Conservation (phyloP, 2,888 invertebrate genomes). For the Tyria jacobaeae region DNA sequence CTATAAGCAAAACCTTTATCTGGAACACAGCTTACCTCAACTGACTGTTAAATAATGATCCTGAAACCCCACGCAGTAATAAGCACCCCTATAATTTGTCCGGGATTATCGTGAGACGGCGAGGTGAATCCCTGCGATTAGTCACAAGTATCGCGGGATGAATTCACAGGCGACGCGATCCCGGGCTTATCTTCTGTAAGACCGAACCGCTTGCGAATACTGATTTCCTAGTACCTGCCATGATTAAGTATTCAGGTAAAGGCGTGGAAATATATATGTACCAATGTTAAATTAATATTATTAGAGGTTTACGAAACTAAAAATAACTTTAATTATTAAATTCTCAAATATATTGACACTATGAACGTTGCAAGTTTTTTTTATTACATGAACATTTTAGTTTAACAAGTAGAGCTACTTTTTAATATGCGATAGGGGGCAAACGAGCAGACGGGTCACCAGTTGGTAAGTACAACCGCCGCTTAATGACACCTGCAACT, state of each 20-base stretch:
- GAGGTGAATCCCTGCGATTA: constrained; percentile 82
- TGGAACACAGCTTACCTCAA: constrained; percentile 58
- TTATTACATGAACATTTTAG: no score
- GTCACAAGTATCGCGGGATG: constrained; percentile 81
- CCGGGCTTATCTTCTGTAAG: constrained; percentile 53
- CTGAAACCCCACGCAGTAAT: constrained; percentile 68
- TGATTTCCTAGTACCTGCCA: constrained; percentile 70
- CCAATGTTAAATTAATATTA: constrained; percentile 74
- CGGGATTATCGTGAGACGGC: constrained; percentile 83
- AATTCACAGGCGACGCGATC: constrained; percentile 61
- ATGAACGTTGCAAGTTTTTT: no score
- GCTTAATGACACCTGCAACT: no score
- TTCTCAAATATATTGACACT: not conserved
- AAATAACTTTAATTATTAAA: not conserved
- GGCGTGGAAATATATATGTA: constrained; percentile 69
- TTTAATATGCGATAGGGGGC: no score
- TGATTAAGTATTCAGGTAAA: constrained; percentile 81
- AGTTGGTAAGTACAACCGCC: no score
- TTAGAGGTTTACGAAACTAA: constrained; percentile 28
- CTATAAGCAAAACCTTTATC: constrained; percentile 49
- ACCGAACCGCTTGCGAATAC: constrained; percentile 78
- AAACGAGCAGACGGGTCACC: no score
- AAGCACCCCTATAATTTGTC: constrained; percentile 83
- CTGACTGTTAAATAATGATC: constrained; percentile 78
- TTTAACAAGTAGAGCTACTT: no score